Percentiles rank a stretch among this genome's conserved stretches.
Conservation (phyloP, 2,888 invertebrate species). For the Eurois occulta region DNA sequence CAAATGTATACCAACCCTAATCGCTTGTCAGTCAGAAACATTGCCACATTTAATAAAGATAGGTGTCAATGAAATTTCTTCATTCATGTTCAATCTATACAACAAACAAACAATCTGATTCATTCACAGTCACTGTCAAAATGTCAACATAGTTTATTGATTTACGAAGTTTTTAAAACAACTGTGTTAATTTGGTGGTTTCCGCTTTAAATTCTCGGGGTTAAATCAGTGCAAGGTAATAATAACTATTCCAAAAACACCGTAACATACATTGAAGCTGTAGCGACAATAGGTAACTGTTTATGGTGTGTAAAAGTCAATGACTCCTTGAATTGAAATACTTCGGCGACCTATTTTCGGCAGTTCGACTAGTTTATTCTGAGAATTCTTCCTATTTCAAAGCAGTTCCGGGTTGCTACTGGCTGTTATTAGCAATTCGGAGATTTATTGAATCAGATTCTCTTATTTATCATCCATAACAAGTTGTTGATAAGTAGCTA, state of each 20-base stretch:
- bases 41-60: slow-evolving; percentile 16
- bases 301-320: slow-evolving; percentile 64
- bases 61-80: slow-evolving; percentile 14
- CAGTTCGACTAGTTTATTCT: slow-evolving; percentile 80
- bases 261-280: background rate
- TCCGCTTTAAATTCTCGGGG: slow-evolving; percentile 1
- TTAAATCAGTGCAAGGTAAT: slow-evolving; percentile 36
- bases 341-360: slow-evolving; percentile 81
- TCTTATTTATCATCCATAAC: background rate
- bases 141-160: slow-evolving; percentile 55
- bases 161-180: slow-evolving; percentile 43
- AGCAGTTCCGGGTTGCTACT: slow-evolving; percentile 58
- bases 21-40: background rate
- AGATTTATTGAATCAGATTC: slow-evolving; percentile 26
- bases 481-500: slow-evolving; percentile 1
- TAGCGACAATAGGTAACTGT: slow-evolving; percentile 11
- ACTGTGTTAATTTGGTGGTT: slow-evolving; percentile 20
- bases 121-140: slow-evolving; percentile 35
- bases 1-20: background rate
- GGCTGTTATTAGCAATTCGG: slow-evolving; percentile 34
- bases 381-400: slow-evolving; percentile 75
- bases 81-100: slow-evolving; percentile 33
- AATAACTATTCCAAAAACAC: slow-evolving; percentile 24
- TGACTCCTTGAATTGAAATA: slow-evolving; percentile 67
- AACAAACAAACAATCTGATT: slow-evolving; percentile 19